phyloP scores from a whole-genome alignment of 2,113 vertebrate species.

The Pantherophis guttatus region DNA sequence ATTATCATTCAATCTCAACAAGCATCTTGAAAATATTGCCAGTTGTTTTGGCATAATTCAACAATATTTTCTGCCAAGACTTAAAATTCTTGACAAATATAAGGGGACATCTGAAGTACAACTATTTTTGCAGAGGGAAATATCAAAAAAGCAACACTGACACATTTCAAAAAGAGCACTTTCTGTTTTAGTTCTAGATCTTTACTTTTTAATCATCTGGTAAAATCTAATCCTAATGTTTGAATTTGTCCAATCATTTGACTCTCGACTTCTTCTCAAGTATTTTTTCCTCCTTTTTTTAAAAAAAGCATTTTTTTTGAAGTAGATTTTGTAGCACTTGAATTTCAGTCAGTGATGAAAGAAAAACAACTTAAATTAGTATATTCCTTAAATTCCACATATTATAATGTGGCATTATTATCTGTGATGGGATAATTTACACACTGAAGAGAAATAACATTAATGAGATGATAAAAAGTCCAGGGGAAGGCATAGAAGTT shows the following conservation, averaged over 20 bases:
- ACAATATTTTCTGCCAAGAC: neutral
- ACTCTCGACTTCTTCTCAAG: neutral
- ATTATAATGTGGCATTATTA: slow-evolving; percentile 9
- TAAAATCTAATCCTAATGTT: neutral
- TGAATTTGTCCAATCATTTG: neutral
- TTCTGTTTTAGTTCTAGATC: neutral
- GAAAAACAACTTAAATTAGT: neutral
- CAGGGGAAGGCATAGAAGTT: neutral
- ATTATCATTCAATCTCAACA: neutral
- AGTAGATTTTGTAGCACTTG: neutral
- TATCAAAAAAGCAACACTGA: neutral
- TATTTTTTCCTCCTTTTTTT: neutral
- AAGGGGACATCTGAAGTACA: neutral
- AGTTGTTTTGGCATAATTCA: neutral
- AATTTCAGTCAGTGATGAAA: neutral
- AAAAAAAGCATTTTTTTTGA: neutral
- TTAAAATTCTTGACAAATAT: neutral
- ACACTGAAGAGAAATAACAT: slow-evolving; percentile 34
- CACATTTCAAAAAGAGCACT: neutral
- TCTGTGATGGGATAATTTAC: neutral
- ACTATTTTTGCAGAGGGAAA: neutral
- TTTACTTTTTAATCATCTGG: neutral
- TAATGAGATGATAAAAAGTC: slow-evolving; percentile 42
- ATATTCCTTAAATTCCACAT: slow-evolving; percentile 15
- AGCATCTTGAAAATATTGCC: neutral